Percentiles rank a stretch among this genome's conserved stretches.
These are phyloP conservation scores for Andrena praecox DNA, from an alignment of 2,888 invertebrate genomes.

Conservation along the genomic window DNA sequence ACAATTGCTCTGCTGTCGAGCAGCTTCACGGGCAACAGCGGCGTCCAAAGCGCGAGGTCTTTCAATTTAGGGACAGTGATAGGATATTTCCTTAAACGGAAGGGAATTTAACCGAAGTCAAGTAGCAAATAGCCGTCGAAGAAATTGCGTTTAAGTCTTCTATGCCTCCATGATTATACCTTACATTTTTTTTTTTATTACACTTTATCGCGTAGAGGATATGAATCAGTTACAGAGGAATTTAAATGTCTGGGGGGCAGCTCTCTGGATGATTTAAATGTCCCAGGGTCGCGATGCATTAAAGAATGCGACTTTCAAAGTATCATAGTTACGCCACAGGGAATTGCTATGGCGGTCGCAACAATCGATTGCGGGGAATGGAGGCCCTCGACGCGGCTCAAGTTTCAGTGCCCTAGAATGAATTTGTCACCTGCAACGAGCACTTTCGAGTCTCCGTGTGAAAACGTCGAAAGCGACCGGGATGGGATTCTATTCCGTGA, in stretches of 20 bases:
- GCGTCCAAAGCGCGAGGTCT: slow-evolving; percentile 19
- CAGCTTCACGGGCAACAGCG: slow-evolving; percentile 4
- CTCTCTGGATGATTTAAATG: too few species aligned
- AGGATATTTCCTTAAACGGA: slow-evolving; percentile 9
- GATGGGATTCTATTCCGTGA: slow-evolving; percentile 38
- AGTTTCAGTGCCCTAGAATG: slow-evolving; percentile 34
- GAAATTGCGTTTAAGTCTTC: background rate
- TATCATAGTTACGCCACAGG: background rate
- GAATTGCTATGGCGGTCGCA: slow-evolving; percentile 9
- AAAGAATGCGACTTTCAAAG: slow-evolving; percentile 24
- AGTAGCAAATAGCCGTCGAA: background rate
- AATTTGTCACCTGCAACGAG: slow-evolving; percentile 51
- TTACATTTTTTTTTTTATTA: too few species aligned
- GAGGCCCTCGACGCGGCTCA: slow-evolving; percentile 12
- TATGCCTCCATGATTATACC: background rate
- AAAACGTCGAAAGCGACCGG: background rate
- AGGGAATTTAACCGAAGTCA: slow-evolving; percentile 15
- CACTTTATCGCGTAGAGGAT: too few species aligned
- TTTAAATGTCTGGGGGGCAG: too few species aligned
- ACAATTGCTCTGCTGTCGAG: slow-evolving; percentile 24
- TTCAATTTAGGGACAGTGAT: slow-evolving; percentile 27
- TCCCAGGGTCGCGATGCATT: background rate
- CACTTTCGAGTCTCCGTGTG: slow-evolving; percentile 22
- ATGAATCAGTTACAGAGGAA: too few species aligned
- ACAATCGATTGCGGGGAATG: slow-evolving; percentile 11